Conservation (phyloP, 2,888 invertebrate species). For the Aphodius granarius region DNA sequence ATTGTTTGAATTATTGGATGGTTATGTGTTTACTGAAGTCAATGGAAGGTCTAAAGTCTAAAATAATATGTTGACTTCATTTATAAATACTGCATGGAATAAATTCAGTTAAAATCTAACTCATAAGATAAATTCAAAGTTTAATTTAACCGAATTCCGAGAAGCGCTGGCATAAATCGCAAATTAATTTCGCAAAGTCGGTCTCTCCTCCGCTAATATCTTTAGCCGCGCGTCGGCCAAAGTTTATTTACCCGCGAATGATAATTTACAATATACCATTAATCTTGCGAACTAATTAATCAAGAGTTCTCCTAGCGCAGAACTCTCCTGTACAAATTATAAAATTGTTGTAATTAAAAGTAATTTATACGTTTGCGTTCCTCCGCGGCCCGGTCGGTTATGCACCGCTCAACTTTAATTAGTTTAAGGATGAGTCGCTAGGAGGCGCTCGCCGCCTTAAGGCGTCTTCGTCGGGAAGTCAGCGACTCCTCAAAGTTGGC, state of each 20-base stretch:
- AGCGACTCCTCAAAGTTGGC: constrained; percentile 33
- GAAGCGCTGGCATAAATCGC: background rate
- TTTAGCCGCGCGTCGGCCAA: background rate
- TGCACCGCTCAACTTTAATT: constrained; percentile 45
- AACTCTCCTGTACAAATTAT: constrained; percentile 50
- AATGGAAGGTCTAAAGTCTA: no score
- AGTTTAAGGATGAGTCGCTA: constrained; percentile 39
- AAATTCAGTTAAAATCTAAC: background rate
- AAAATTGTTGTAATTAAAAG: constrained; percentile 55
- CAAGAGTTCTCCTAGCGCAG: constrained; percentile 42
- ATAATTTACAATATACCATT: constrained; percentile 13
- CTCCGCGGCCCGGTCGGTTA: constrained; percentile 41
- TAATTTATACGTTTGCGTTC: constrained; percentile 52
- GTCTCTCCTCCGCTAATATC: background rate
- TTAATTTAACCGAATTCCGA: background rate
- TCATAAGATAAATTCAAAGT: background rate
- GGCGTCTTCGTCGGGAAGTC: constrained; percentile 30
- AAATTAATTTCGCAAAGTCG: background rate
- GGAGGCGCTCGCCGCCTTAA: constrained; percentile 21
- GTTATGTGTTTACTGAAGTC: no score
- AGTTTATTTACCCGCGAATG: background rate
- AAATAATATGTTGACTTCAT: no score
- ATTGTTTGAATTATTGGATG: no score
- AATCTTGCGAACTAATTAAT: constrained; percentile 48
- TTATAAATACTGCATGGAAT: background rate